These are phyloP conservation scores for Tethya wilhelma DNA, from an alignment of 37 sponge, comb jelly and placozoan genomes.

Conservation along the genomic window DNA sequence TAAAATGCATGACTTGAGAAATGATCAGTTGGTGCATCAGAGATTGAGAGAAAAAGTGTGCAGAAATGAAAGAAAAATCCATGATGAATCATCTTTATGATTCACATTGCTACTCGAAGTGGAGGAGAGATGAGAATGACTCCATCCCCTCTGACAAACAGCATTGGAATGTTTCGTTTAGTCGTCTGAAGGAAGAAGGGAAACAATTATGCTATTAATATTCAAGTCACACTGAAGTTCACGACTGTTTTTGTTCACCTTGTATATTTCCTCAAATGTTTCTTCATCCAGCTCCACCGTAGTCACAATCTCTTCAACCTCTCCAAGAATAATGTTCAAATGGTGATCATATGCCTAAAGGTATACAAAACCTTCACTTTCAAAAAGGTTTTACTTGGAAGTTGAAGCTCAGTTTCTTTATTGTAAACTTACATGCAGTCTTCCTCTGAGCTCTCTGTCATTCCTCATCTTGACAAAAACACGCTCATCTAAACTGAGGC, in stretches of 20 bases:
- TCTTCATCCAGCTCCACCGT: conserved; percentile 97
- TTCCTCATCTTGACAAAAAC: conserved; percentile 96
- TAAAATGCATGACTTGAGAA: too few relatives aligned
- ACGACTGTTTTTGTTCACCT: conserved; percentile 30
- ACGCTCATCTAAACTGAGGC: conserved; percentile 94
- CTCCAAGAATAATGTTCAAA: conserved; percentile 96
- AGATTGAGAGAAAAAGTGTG: background rate
- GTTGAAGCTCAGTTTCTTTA: background rate
- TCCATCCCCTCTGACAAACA: conserved; percentile 99
- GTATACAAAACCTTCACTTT: background rate
- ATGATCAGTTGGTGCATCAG: too few relatives aligned
- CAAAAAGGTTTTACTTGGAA: background rate
- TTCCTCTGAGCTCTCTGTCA: conserved; percentile 94
- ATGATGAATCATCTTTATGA: background rate
- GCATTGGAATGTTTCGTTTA: conserved; percentile 91
- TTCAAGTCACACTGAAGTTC: background rate
- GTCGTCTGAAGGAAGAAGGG: conserved; percentile 57
- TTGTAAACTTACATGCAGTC: conserved; percentile 75
- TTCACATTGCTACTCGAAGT: conserved; percentile 56
- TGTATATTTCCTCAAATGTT: conserved; percentile 97
- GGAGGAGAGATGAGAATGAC: conserved; percentile 98
- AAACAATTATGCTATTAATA: background rate
- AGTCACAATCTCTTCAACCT: conserved; percentile 97
- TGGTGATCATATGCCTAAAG: conserved; percentile 96
- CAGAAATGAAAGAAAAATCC: background rate